Percentiles rank a stretch among this genome's conserved stretches.
phyloP scores from a whole-genome alignment of 2,797 vertebrate species.

The Eulemur rubriventer region DNA sequence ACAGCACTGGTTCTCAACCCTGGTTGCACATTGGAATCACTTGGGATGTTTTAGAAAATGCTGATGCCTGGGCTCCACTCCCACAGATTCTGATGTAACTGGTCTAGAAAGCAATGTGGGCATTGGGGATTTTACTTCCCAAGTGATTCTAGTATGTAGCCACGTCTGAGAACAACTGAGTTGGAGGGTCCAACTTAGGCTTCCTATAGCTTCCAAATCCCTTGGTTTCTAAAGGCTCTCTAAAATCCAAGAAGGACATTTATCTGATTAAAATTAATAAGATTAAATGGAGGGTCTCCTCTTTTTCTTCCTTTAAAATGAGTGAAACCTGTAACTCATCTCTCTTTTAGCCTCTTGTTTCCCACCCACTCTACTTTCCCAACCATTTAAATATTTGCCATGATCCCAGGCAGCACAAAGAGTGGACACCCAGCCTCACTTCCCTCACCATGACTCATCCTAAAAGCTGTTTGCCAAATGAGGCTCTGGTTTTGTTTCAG shows the following conservation, averaged over 20 bases:
- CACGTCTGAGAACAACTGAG: constrained; percentile 9
- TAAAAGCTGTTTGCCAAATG: constrained; percentile 59
- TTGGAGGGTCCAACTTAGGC: constrained; percentile 9
- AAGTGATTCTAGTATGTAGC: background rate
- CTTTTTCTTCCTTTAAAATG: constrained; percentile 50
- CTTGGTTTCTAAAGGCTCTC: constrained; percentile 4
- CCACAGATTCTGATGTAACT: background rate
- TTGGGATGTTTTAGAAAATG: constrained; percentile 22
- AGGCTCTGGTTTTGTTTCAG: constrained; percentile 72
- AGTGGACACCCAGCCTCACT: constrained; percentile 67
- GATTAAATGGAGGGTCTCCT: background rate
- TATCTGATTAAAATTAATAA: constrained; percentile 30
- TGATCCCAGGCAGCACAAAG: constrained; percentile 56
- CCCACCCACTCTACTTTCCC: constrained; percentile 48
- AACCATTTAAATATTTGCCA: constrained; percentile 53
- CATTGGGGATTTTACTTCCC: background rate
- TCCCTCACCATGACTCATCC: constrained; percentile 71
- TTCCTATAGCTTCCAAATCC: background rate
- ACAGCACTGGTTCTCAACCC: background rate
- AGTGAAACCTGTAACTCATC: background rate
- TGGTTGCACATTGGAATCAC: background rate
- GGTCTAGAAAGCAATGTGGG: background rate
- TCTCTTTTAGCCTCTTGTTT: background rate
- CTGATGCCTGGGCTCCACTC: background rate
- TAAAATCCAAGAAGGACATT: constrained; percentile 1